Evolutionary conservation across 2,797 vertebrate species (phyloP).

Genomic region (Coluber constrictor): DNA sequence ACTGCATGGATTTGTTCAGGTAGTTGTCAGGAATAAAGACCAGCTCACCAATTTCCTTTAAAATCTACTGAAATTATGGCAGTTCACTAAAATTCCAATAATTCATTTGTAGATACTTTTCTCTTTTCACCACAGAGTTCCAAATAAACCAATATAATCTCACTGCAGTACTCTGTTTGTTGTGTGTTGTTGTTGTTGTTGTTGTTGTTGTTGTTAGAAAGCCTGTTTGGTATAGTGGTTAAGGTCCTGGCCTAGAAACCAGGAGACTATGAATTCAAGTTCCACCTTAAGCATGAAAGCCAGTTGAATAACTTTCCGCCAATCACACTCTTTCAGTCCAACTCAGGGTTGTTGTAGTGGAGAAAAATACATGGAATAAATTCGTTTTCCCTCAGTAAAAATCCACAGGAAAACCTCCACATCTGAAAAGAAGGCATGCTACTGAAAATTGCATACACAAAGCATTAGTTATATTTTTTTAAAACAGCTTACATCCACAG

Average conservation of each 20-base stretch:
- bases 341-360: not conserved
- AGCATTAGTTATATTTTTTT: not conserved
- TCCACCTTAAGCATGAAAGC: not conserved
- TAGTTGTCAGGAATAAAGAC: not conserved
- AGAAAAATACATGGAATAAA: not conserved
- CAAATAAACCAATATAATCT: constrained; percentile 2
- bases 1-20: not conserved
- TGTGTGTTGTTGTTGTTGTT: not conserved
- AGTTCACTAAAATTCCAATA: not conserved
- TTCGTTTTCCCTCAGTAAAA: not conserved
- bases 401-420: not conserved
- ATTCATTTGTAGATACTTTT: not conserved
- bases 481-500: not conserved
- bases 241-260: not conserved
- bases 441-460: not conserved
- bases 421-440: not conserved
- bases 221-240: not conserved
- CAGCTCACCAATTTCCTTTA: not conserved
- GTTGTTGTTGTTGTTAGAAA: not conserved
- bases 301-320: not conserved
- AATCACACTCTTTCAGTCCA: not conserved
- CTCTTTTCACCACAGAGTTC: constrained; percentile 1
- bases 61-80: not conserved
- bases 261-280: not conserved
- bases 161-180: not conserved